phyloP scores from a whole-genome alignment of 2,113 vertebrate genomes.

The Vanacampus margaritifer region DNA sequence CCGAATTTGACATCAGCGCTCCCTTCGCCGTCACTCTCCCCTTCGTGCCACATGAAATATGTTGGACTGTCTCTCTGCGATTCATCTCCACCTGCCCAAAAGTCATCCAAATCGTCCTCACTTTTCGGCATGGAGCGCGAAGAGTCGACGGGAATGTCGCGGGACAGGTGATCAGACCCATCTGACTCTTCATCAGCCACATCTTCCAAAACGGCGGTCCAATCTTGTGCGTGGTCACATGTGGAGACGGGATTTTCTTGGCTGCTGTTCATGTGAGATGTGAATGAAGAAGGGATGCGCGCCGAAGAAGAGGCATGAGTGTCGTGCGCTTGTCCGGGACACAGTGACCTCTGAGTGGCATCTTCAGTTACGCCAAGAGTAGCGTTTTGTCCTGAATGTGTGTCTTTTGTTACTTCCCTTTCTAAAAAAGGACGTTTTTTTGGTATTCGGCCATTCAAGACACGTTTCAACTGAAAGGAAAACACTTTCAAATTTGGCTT shows the following conservation, averaged over 20 bases:
- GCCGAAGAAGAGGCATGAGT: not conserved
- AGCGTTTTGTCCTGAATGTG: slow-evolving; percentile 1
- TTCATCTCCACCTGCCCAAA: not conserved
- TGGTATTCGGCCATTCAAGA: too few relatives aligned
- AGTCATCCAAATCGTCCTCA: slow-evolving; percentile 6
- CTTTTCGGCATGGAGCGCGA: not conserved
- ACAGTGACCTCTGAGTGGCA: slow-evolving; percentile 1
- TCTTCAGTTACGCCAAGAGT: slow-evolving; percentile 8
- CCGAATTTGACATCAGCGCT: slow-evolving; percentile 23
- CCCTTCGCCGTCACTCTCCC: slow-evolving; percentile 26
- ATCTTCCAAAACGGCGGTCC: not conserved
- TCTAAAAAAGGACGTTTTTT: slow-evolving; percentile 18
- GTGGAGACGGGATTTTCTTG: not conserved
- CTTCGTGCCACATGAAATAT: slow-evolving; percentile 29
- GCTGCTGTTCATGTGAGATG: not conserved
- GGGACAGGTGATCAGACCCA: not conserved
- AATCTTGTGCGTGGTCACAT: not conserved
- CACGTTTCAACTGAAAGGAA: too few relatives aligned
- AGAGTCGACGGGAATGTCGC: slow-evolving; percentile 11
- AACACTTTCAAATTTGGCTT: not conserved
- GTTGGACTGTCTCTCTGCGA: slow-evolving; percentile 23
- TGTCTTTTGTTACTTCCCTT: slow-evolving; percentile 4
- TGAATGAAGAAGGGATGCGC: not conserved
- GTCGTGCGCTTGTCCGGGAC: not conserved
- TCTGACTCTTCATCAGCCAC: not conserved